Evolutionary conservation across 2,113 vertebrate species (phyloP), one percentile per base, ranked within the genome.

Genomic region (Todiramphus saurophagus): DNA sequence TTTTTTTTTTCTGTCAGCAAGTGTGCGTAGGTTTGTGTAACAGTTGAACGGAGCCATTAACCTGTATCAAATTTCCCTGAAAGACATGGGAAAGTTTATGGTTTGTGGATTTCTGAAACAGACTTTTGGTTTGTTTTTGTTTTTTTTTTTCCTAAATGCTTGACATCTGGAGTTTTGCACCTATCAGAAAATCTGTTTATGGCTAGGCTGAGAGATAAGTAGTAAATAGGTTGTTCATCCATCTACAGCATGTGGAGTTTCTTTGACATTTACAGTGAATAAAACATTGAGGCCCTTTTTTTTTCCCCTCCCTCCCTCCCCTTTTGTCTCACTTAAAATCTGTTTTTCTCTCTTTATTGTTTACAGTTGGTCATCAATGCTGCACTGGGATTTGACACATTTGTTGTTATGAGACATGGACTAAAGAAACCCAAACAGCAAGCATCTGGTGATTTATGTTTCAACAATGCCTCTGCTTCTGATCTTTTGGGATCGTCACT

Each of bases 341-440:
- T 68, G 8, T 81, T 83, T 51, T 62, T 88, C 89, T 81, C 28
- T 76, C 91, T 85, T 68, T 66, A 78, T 87, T 97, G 79, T 87
- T 83, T 86, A 7, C 69, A 99, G 99, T 96, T 99, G 62, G 99
- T 99, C 93, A 98, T 99, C 95, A 99, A 99, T 37, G 99, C 99
- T 37, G 99, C 99, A 39, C 91, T 99, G 31, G 99, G 99, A 10
- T 99, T 99, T 82, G 99, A 99, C 98, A 99, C 99, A 5, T 99
- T 99, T 90, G 99, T 99, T 30, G 99, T 99, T 88, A 99, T 99
- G 99, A 98, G 99, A 48, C 99, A 99, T 0, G 99, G 99, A 69
- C 97, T 99, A 69, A 99, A 99, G 97, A 99, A 98, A 88, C 97
- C 98, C 18, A 98, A 97, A 55, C 94, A 96, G 18, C 97, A 97